Base-by-base conservation (phyloP, 1,140 invertebrate species). In the Pentalonia nigronervosa region DNA sequence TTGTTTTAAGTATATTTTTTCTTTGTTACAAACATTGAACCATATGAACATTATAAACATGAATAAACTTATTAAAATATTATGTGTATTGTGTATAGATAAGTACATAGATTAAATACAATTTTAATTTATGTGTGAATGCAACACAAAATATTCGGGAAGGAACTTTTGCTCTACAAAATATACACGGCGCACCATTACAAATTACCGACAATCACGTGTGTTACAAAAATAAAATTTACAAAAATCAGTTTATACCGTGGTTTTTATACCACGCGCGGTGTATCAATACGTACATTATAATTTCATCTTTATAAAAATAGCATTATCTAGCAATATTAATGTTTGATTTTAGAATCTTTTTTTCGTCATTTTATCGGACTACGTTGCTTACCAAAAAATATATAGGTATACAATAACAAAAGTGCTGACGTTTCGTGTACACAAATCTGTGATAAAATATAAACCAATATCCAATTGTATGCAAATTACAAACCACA, bases 141-240 rank as follows among this genome's bases (percentile, higher is more conserved):
- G 30, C n/a, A 76, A 17, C 30, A 76, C 11, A 76, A 76, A 17
- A 76, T 76, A 76, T 76, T 76, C 6, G 60, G 60, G 60, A 76
- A 76, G 14, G 60, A 76, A 76, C 60, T n/a, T 6, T 76, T 76
- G n/a, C 17, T 45, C 36, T 14, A 86, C 9, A 84, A 84, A 83
- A 83, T 84, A 45, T 45, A 86, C 83, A 45, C 36, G 11, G 34
- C 7, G 34, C 34, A 23, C 81, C 81, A 41, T 83, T 23, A 34
- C 21, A 83, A 83, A 83, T 83, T 23, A 36, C 81, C 21, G 17
- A 17, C n/a, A 36, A 34, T 83, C 11, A 25, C 9, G 41, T 86
- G 83, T 41, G 9, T 86, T 86, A 86, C 41, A 86, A 86, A 86
- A 86, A 86, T 86, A 86, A 86, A 76, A 76, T 76, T 14, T 86